A percentile compares a stretch with the other conserved stretches of the same genome.
These are phyloP conservation scores for Paedocypris sp. DNA, from an alignment of 2,113 vertebrate species.

Conservation along the genomic window DNA sequence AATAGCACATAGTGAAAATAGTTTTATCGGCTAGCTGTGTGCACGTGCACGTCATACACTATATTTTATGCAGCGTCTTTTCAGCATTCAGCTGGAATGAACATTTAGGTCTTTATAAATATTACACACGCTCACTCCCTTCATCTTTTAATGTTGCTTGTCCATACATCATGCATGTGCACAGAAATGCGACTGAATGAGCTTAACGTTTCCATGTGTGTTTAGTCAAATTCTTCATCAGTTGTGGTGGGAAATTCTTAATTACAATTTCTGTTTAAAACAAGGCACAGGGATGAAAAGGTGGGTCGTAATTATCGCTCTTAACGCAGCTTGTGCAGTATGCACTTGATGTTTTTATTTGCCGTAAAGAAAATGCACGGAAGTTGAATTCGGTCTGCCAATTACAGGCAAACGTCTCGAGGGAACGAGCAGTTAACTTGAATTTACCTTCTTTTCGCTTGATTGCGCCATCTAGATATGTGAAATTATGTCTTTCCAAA, in stretches of 20 bases:
- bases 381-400: conserved; percentile 23
- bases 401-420: conserved; percentile 32
- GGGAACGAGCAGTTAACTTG: conserved; percentile 30
- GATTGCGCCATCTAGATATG: conserved; percentile 37
- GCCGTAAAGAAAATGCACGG: conserved; percentile 13
- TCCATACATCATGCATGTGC: background rate
- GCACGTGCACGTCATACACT: background rate
- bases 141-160: background rate
- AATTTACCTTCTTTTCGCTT: conserved; percentile 39
- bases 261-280: conserved; percentile 8
- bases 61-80: background rate
- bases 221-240: background rate
- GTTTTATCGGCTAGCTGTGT: background rate
- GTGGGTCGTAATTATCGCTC: background rate
- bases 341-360: conserved; percentile 17
- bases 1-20: background rate
- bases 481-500: conserved; percentile 31
- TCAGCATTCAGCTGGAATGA: background rate
- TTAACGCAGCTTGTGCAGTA: conserved; percentile 3
- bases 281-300: background rate
- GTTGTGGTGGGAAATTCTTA: background rate
- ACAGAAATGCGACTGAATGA: background rate
- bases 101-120: conserved; percentile 22
- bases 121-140: background rate
- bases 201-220: background rate